Evolutionary conservation across 2,113 vertebrate genomes (phyloP), one percentile per base, ranked within the genome.

Genomic region (Amphiprion percula): DNA sequence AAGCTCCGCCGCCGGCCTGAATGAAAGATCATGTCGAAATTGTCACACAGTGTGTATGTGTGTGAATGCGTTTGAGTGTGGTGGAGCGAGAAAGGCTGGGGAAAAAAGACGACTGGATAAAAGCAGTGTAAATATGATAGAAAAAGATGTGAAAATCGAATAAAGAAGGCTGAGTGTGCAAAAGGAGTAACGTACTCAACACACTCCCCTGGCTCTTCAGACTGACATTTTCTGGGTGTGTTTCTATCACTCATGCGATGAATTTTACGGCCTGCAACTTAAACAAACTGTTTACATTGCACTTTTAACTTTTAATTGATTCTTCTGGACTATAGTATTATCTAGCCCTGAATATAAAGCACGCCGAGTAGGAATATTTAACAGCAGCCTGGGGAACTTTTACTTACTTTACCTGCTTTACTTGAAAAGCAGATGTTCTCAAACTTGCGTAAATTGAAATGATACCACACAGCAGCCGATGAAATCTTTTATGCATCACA

Each of bases 1-100:
- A 89, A 86, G 79, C 68, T 37, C 28, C 69, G 73, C 86, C 16
- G 55, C 82, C 16, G 74, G 85, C 87, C 66, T 84, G 78, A 81
- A 90, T 77, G 77, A 88, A 85, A 84, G 80, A 90, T 88, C 80
- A 65, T 78, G 84, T 87, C 24, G 1, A 74, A 82, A 44, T 74
- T 8, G 9, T 68, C 56, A 67, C 41, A 60, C 19, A 4, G 30
- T 21, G 52, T 26, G 46, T 56, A 21, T 4, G 59, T 54, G 65
- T 49, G 46, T 28, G 41, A 24, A 5, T 28, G 55, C 50, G 28
- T 64, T 33, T 49, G 21, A 17, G 26, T 52, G 17, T 16, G 50
- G 4, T 21, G 6, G 41, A 55, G 50, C 62, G 53, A 46, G 9
- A 33, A 53, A 21, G 28, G 62, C 1, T 2, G 33, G 33, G 33